Percentiles rank a stretch among this genome's conserved stretches.
These are phyloP conservation scores for Euglossa dilemma DNA, from an alignment of 1,140 invertebrate species.

Conservation along the genomic window DNA sequence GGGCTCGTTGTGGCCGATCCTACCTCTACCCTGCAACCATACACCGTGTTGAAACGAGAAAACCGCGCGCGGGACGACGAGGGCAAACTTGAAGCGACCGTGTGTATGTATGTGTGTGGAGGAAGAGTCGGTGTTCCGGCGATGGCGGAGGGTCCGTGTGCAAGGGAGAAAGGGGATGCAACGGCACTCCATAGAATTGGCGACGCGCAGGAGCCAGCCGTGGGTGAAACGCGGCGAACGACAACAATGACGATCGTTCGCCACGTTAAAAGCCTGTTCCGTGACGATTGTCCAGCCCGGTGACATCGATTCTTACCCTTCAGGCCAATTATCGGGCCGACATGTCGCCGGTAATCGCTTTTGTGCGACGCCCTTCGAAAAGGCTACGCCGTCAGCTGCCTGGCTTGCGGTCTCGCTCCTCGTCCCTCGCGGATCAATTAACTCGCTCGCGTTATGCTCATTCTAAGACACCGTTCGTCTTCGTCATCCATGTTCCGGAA, in stretches of 20 bases:
- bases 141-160: neutral
- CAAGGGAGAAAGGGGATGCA: neutral
- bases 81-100: conserved; percentile 29
- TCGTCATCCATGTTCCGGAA: no score
- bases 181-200: conserved; percentile 36
- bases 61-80: neutral
- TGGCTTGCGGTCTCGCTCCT: neutral
- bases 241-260: conserved; percentile 55
- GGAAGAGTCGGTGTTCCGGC: neutral
- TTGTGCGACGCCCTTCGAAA: conserved; percentile 14
- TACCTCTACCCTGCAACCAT: conserved; percentile 38
- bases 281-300: conserved; percentile 36
- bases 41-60: conserved; percentile 55
- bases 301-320: conserved; percentile 51
- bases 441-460: neutral
- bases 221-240: conserved; percentile 45
- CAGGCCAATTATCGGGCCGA: conserved; percentile 36
- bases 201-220: conserved; percentile 13
- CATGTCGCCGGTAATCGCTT: conserved; percentile 32
- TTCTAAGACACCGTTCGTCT: no score
- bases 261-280: conserved; percentile 41
- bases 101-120: neutral
- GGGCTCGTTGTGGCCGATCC: conserved; percentile 61
- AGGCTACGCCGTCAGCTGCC: neutral
- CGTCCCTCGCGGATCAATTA: neutral